Percentiles rank a stretch among this genome's conserved stretches.
Evolutionary conservation across 2,797 vertebrate genomes (phyloP).

Genomic region (Crenichthys baileyi): DNA sequence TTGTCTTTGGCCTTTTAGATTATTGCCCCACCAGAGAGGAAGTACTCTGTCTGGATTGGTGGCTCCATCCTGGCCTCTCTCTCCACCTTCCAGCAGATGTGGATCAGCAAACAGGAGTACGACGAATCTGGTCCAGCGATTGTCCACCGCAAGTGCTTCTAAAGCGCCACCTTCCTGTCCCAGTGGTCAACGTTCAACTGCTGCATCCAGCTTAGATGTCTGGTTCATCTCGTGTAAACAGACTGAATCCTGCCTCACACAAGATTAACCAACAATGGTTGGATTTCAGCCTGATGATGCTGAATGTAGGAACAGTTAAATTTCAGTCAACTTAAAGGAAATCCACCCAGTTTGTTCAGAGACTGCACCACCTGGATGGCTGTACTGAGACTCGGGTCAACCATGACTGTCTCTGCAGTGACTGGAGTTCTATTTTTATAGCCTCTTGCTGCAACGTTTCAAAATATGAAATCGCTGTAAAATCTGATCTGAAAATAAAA

Average conservation of each 20-base stretch:
- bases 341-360: not conserved
- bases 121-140: constrained; percentile 88
- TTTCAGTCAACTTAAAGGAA: not conserved
- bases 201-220: not conserved
- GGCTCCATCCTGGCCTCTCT: constrained; percentile 98
- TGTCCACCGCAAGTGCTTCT: constrained; percentile 5
- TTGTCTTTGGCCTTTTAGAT: constrained; percentile 77
- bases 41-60: constrained; percentile 99
- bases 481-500: not conserved
- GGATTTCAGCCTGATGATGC: not conserved
- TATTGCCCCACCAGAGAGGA: constrained; percentile 96
- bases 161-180: not conserved
- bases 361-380: not conserved
- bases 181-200: not conserved
- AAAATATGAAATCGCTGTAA: not conserved
- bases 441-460: not conserved
- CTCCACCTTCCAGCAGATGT: constrained; percentile 99
- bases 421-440: not conserved
- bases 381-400: not conserved
- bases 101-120: constrained; percentile 99
- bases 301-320: not conserved
- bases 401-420: not conserved
- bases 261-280: not conserved
- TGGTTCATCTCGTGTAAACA: not conserved
- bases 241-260: not conserved